These are phyloP conservation scores for Drosophila phalerata DNA, from an alignment of 2,888 invertebrate genomes.

Conservation along the genomic window DNA sequence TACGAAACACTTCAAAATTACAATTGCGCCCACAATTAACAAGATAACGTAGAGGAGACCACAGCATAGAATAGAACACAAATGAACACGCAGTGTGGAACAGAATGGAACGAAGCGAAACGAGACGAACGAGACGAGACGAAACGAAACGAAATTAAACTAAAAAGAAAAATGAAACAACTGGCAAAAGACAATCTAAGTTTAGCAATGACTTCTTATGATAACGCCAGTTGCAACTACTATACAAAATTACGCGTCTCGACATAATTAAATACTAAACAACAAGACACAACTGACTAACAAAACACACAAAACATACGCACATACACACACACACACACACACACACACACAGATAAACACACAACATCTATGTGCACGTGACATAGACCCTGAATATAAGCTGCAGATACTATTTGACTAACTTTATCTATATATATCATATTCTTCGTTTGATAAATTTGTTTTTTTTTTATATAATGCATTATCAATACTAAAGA, in stretches of 20 bases:
- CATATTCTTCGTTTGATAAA: too few relatives aligned
- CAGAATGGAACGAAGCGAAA: slow-evolving; percentile 1
- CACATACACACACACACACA: neutral
- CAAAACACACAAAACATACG: neutral
- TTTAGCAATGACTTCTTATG: slow-evolving; percentile 65
- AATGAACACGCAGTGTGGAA: neutral
- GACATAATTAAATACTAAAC: slow-evolving; percentile 66
- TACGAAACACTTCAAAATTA: slow-evolving; percentile 69
- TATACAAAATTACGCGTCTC: slow-evolving; percentile 59
- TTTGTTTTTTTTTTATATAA: neutral
- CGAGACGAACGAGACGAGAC: neutral
- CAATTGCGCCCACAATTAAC: slow-evolving; percentile 74
- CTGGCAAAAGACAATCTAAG: slow-evolving; percentile 73
- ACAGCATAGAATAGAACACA: slow-evolving; percentile 11
- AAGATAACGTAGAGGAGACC: slow-evolving; percentile 57
- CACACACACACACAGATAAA: neutral
- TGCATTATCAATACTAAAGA: neutral
- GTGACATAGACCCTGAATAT: neutral
- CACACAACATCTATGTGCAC: neutral
- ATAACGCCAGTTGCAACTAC: slow-evolving; percentile 50
- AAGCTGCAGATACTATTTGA: neutral
- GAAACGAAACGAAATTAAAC: neutral
- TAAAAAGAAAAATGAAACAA: slow-evolving; percentile 13
- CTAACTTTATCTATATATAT: neutral
- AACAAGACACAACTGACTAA: slow-evolving; percentile 15